Base-by-base conservation (phyloP, 1,140 invertebrate genomes). In the Habropoda laboriosa region DNA sequence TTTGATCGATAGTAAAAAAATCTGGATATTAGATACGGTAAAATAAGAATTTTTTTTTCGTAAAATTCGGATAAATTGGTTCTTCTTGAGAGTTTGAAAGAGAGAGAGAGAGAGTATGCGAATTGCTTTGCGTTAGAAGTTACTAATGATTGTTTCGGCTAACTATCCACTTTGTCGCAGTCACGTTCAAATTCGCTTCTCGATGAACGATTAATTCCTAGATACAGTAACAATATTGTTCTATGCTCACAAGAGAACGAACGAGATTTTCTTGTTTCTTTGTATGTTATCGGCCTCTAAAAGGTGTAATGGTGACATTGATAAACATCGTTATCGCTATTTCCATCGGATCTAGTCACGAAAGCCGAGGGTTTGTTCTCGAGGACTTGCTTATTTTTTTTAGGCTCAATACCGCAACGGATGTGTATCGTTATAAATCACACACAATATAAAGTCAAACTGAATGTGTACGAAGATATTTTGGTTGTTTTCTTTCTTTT, bases 131-230 rank as follows among this genome's bases (percentile, higher is more conserved):
- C n/a, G n/a, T n/a, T n/a, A n/a, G n/a, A n/a, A n/a, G n/a, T n/a
- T n/a, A n/a, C n/a, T n/a, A n/a, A n/a, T n/a, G n/a, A n/a, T n/a
- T n/a, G n/a, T n/a, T n/a, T n/a, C n/a, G 6, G 21, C 13, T 27
- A 10, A 63, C 13, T 24, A 40, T 24, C 24, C 3, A 0, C 27
- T 42, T 21, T 7, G 3, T 27, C 51, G 8, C 2, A n/a, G 12
- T 27, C 18, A n/a, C 63, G 64, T 32, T 57, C 40, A 45, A 38
- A 57, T 47, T 57, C 51, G 51, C 40, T 16, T 68, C 47, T 30
- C 72, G 24, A 30, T 45, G n/a, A 6, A 76, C 73, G 49, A 67
- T 74, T 40, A 74, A 74, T 40, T 42, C 24, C 38, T 55, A 75
- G 35, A 21, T 75, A 42, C 72, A 27, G 49, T 42, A 66, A 61